Percentiles rank a stretch among this genome's conserved stretches.
Evolutionary conservation across 2,113 vertebrate genomes (phyloP).

Genomic region (Carassius carassius): DNA sequence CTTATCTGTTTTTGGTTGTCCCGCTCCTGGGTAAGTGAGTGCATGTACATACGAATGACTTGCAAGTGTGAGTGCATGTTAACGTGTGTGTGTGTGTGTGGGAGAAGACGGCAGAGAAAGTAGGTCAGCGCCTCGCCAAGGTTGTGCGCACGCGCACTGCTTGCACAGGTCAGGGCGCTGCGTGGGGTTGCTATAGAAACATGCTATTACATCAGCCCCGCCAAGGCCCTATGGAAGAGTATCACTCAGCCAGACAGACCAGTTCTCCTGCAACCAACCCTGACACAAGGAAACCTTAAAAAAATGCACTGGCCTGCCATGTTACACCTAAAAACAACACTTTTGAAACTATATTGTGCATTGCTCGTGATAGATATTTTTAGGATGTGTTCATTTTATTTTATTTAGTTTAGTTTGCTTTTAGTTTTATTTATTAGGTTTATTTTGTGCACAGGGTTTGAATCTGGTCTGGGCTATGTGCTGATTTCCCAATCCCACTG

Average conservation of each 20-base stretch:
- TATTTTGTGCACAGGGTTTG: neutral
- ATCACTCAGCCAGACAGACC: conserved; percentile 42
- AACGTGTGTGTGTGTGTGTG: conserved; percentile 54
- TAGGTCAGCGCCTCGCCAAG: conserved; percentile 73
- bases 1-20: conserved; percentile 40
- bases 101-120: conserved; percentile 66
- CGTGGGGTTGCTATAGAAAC: conserved; percentile 68
- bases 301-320: neutral
- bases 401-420: neutral
- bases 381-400: too few relatives aligned
- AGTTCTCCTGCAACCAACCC: conserved; percentile 25
- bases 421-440: neutral
- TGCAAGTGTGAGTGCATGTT: conserved; percentile 23
- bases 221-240: conserved; percentile 42
- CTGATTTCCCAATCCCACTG: neutral
- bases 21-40: conserved; percentile 33
- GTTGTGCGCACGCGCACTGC: conserved; percentile 67
- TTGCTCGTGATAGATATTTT: neutral
- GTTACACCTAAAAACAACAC: neutral
- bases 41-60: conserved; percentile 43
- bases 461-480: neutral
- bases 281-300: neutral
- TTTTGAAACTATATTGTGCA: neutral
- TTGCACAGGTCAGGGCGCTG: conserved; percentile 61
- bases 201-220: conserved; percentile 65